phyloP scores from a whole-genome alignment of 2,113 vertebrate species.

The Tetrax tetrax region DNA sequence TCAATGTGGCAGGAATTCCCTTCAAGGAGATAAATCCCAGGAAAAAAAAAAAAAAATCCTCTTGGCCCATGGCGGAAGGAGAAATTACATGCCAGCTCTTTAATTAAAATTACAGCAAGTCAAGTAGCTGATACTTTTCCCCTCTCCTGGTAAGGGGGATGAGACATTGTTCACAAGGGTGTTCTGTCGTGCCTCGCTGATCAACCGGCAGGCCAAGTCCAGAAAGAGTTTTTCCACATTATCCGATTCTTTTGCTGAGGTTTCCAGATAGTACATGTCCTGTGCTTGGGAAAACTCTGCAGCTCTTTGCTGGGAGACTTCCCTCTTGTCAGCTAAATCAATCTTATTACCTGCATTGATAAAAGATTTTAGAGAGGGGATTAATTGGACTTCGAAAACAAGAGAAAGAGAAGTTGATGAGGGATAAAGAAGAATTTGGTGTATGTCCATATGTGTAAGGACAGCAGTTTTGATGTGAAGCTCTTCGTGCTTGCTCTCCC shows the following conservation, averaged over 20 bases:
- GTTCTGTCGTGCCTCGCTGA: slow-evolving; percentile 95
- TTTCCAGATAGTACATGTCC: slow-evolving; percentile 98
- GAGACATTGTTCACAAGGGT: slow-evolving; percentile 95
- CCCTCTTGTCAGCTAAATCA: slow-evolving; percentile 93
- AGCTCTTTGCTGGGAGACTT: slow-evolving; percentile 92
- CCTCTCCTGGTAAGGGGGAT: slow-evolving; percentile 93
- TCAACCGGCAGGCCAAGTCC: slow-evolving; percentile 94
- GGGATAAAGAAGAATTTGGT: background rate
- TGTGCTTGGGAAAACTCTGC: slow-evolving; percentile 94
- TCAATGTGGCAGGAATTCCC: slow-evolving; percentile 44
- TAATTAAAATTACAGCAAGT: slow-evolving; percentile 98
- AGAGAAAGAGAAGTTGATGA: background rate
- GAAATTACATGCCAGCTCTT: slow-evolving; percentile 27
- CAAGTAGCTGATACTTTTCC: slow-evolving; percentile 97
- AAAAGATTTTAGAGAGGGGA: slow-evolving; percentile 19
- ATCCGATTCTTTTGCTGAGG: slow-evolving; percentile 96
- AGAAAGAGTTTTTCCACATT: slow-evolving; percentile 99
- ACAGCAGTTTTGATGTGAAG: background rate
- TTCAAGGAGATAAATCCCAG: slow-evolving; percentile 50
- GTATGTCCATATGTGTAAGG: rapidly evolving
- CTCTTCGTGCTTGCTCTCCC: background rate
- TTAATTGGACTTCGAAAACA: slow-evolving; percentile 22
- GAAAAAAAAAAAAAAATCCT: background rate
- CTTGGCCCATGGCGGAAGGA: slow-evolving; percentile 30
- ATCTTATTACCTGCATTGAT: slow-evolving; percentile 92